Evolutionary conservation across 2,113 vertebrate genomes (phyloP), one percentile per base, ranked within the genome.

Genomic region (Brachyhypopomus gauderio): DNA sequence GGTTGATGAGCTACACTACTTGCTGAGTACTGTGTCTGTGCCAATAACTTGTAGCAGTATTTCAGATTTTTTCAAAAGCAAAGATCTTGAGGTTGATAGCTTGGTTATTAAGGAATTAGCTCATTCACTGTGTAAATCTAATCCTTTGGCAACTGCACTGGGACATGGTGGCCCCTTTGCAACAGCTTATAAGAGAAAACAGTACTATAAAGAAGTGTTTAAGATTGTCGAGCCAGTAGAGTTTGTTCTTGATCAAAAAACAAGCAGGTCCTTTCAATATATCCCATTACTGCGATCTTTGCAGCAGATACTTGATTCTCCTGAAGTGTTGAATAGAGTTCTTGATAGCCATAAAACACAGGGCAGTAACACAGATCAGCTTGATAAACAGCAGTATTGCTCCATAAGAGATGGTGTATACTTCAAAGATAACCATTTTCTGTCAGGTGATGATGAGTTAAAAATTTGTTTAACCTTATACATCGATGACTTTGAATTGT

Each of bases 171-270:
- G 72, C 2, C 55, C 67, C 12, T n/a, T 88, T 22, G 78, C 59
- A 3, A 63, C 80, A 30, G 62, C 60, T 5, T 85, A 66, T 45
- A 80, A 83, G 67, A 16, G 74, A 8, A 72, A 78, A 41, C 30
- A 75, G 9, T 87, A 80, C 41, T 85, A 78, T n/a, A 87, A 60
- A 48, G 66, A 84, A 0, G 1, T 80, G 2, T 86, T 86, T 25
- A 71, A 75, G 16, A 34, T 88, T 59, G 63, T 82, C 0, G 75
- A 86, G 66, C 81, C 74, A n/a, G 75, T 84, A 19, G 78, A 84
- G 27, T 84, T 72, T 19, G 27, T 64, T 66, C 41, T 79, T 19
- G 77, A 83, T 72, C 0, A 64, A 80, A 74, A 58, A 60, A 64
- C 64, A 16, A 27, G n/a, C n/a, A n/a, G n/a, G n/a, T n/a, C n/a